Percentiles rank a stretch among this genome's conserved stretches.
Evolutionary conservation across 2,797 vertebrate species (phyloP).

Genomic region (Babyrousa celebensis): DNA sequence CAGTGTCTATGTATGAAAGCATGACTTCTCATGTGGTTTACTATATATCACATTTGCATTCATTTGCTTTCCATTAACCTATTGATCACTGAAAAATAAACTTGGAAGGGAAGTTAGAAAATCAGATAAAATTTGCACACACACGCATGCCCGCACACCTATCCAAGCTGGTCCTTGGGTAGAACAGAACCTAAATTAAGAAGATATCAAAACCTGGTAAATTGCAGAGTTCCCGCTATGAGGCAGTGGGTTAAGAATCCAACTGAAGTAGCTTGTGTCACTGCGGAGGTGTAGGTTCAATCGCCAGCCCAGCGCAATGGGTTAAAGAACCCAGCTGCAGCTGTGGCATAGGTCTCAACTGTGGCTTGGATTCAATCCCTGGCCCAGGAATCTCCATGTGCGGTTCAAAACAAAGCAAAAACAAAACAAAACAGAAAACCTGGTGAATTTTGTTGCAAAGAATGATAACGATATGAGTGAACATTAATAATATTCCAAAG

Average conservation of each 20-base stretch:
- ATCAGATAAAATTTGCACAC: constrained; percentile 33
- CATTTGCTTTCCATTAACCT: constrained; percentile 67
- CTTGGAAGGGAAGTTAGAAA: constrained; percentile 58
- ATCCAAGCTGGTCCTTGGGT: not conserved
- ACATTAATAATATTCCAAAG: constrained; percentile 60
- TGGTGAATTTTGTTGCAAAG: not conserved
- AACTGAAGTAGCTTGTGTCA: too few relatives aligned
- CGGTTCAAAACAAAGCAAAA: too few relatives aligned
- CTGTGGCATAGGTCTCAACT: too few relatives aligned
- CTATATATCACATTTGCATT: constrained; percentile 52
- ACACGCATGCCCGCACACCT: not conserved
- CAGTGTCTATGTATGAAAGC: constrained; percentile 30
- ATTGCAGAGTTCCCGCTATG: not conserved
- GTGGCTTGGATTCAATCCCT: too few relatives aligned
- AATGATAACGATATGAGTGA: constrained; percentile 72
- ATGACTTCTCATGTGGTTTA: constrained; percentile 49
- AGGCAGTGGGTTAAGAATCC: too few relatives aligned
- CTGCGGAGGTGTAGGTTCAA: too few relatives aligned
- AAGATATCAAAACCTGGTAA: constrained; percentile 69
- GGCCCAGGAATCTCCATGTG: too few relatives aligned
- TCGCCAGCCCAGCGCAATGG: too few relatives aligned
- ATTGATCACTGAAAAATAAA: constrained; percentile 60
- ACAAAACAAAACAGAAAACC: too few relatives aligned
- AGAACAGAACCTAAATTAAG: constrained; percentile 69
- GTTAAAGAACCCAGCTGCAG: too few relatives aligned